These are phyloP conservation scores for Andrena hattorfiana DNA, from an alignment of 2,888 invertebrate genomes.

Conservation along the genomic window DNA sequence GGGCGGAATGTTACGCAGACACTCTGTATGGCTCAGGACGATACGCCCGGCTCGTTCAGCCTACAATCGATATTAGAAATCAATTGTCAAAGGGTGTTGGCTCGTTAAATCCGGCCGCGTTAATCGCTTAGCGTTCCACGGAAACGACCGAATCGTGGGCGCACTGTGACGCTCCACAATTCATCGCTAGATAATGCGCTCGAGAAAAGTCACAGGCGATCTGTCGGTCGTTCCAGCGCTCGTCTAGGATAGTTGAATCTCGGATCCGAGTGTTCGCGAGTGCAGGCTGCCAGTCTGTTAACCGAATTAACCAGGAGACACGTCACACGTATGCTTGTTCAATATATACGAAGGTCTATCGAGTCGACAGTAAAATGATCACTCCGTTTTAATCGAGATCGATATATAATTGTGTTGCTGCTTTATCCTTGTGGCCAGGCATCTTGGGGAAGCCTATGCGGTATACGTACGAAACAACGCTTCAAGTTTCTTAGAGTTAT, in stretches of 20 bases:
- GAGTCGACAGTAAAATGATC: conserved; percentile 2
- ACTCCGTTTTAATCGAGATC: conserved; percentile 18
- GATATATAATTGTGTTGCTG: conserved; percentile 24
- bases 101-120: no score
- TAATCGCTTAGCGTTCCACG: no score
- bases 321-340: conserved; percentile 47
- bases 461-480: conserved; percentile 6
- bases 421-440: background rate
- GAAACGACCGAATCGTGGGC: no score
- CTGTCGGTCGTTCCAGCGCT: no score
- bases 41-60: conserved; percentile 73
- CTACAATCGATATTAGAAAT: conserved; percentile 43
- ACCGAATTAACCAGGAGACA: background rate
- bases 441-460: background rate
- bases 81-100: background rate
- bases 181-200: no score
- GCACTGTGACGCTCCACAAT: no score
- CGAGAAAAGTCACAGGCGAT: no score
- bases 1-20: conserved; percentile 75
- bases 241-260: no score
- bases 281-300: background rate
- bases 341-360: conserved; percentile 37
- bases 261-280: background rate
- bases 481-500: conserved; percentile 14
- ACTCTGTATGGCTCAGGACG: conserved; percentile 79